Evolutionary conservation across 2,797 vertebrate species (phyloP).

Genomic region (Gadopsis bispinosus): DNA sequence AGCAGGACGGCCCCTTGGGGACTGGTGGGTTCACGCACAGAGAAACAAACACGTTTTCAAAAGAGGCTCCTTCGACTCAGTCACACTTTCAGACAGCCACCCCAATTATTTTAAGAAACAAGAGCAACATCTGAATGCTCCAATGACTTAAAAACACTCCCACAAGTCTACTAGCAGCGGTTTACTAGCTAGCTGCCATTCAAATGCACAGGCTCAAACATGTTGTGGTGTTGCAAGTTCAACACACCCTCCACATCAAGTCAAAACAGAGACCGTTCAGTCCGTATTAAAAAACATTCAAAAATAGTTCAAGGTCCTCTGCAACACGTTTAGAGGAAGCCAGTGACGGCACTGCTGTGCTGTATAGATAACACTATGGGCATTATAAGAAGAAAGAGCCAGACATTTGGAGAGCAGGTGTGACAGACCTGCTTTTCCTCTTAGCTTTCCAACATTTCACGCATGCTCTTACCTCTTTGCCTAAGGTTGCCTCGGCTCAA

Average conservation of each 20-base stretch:
- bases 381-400: constrained; percentile 16
- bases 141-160: constrained; percentile 35
- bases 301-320: constrained; percentile 10
- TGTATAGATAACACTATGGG: constrained; percentile 8
- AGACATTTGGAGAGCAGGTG: constrained; percentile 61
- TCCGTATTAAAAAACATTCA: constrained; percentile 17
- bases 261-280: constrained; percentile 54
- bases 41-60: constrained; percentile 58
- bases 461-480: constrained; percentile 79
- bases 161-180: constrained; percentile 9
- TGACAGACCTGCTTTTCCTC: constrained; percentile 65
- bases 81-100: constrained; percentile 73
- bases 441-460: constrained; percentile 43
- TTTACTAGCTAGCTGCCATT: constrained; percentile 24
- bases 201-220: constrained; percentile 70
- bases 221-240: constrained; percentile 47
- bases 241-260: constrained; percentile 61
- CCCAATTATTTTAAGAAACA: constrained; percentile 80
- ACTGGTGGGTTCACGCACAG: constrained; percentile 69
- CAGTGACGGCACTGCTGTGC: not conserved
- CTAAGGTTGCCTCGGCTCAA: constrained; percentile 55
- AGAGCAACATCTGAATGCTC: constrained; percentile 49
- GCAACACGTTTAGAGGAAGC: constrained; percentile 4
- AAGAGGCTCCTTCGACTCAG: constrained; percentile 59
- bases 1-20: constrained; percentile 67